These are phyloP conservation scores for Paramormyrops kingsleyae DNA, from an alignment of 2,113 vertebrate species.

Conservation along the genomic window DNA sequence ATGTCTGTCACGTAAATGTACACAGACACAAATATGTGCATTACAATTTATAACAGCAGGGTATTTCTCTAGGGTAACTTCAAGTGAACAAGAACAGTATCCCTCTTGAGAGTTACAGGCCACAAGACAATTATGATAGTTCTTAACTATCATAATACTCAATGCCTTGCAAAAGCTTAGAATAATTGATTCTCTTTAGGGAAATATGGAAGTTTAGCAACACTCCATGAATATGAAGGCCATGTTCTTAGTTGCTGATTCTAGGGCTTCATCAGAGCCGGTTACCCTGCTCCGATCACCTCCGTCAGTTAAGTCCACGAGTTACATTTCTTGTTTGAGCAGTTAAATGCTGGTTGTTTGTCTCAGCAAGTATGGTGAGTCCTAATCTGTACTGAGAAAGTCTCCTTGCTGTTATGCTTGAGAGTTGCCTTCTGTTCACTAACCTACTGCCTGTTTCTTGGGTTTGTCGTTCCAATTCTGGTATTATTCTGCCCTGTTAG, in stretches of 20 bases:
- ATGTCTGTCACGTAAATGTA: not conserved
- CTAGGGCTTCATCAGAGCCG: not conserved
- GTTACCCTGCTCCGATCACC: not conserved
- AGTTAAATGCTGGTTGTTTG: not conserved
- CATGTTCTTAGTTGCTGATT: not conserved
- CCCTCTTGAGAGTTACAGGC: not conserved
- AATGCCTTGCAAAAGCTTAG: not conserved
- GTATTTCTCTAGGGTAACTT: not conserved
- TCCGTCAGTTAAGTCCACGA: not conserved
- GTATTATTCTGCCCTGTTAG: not conserved
- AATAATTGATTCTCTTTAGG: not conserved
- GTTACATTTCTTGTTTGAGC: not conserved
- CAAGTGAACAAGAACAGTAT: not conserved
- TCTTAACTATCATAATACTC: not conserved
- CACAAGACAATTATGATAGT: not conserved
- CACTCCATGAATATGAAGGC: not conserved
- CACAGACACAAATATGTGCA: not conserved
- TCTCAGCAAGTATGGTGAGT: too few species aligned
- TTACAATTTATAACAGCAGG: not conserved
- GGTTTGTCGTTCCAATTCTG: not conserved
- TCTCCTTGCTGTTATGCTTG: too few species aligned
- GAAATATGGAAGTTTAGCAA: not conserved
- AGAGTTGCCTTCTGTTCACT: not conserved
- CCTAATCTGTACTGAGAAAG: not conserved
- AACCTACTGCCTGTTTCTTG: not conserved